phyloP scores from a whole-genome alignment of 2,888 invertebrate species.

The Cryptops parisi region DNA sequence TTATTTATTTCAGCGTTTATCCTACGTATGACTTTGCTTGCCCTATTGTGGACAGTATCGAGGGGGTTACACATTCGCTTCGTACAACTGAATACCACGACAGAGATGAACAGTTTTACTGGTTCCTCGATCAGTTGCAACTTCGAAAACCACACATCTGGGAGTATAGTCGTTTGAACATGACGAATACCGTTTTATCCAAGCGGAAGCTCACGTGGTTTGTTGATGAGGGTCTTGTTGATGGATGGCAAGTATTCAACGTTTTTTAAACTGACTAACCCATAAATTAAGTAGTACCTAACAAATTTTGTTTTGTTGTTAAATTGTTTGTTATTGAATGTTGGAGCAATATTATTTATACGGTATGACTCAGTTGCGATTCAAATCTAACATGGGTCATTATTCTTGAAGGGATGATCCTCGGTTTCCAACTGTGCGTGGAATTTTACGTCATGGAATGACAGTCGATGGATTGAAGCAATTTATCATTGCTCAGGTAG shows the following conservation, averaged over 20 bases:
- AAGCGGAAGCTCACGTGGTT: constrained; percentile 98
- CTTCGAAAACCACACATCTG: constrained; percentile 85
- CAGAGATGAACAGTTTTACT: constrained; percentile 93
- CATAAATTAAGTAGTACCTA: too few relatives aligned
- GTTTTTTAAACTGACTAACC: too few relatives aligned
- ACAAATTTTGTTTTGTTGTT: too few relatives aligned
- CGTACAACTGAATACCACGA: constrained; percentile 99
- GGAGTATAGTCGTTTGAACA: constrained; percentile 91
- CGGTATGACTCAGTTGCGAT: neutral
- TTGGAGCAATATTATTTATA: too few relatives aligned
- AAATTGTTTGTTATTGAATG: too few relatives aligned
- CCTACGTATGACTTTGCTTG: constrained; percentile 99
- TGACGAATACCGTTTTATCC: constrained; percentile 96
- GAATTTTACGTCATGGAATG: constrained; percentile 89
- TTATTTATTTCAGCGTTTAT: constrained; percentile 94
- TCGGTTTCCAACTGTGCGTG: constrained; percentile 94
- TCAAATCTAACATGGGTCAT: neutral
- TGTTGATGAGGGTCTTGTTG: constrained; percentile 81
- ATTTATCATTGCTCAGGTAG: constrained; percentile 77
- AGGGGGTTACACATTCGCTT: constrained; percentile 93
- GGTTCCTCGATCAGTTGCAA: constrained; percentile 79
- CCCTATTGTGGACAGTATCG: constrained; percentile 94
- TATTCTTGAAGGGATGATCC: constrained; percentile 72
- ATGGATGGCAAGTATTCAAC: constrained; percentile 92
- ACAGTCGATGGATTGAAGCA: constrained; percentile 92